Conservation (phyloP, 2,888 invertebrate species). For the Yponomeuta malinellus region DNA sequence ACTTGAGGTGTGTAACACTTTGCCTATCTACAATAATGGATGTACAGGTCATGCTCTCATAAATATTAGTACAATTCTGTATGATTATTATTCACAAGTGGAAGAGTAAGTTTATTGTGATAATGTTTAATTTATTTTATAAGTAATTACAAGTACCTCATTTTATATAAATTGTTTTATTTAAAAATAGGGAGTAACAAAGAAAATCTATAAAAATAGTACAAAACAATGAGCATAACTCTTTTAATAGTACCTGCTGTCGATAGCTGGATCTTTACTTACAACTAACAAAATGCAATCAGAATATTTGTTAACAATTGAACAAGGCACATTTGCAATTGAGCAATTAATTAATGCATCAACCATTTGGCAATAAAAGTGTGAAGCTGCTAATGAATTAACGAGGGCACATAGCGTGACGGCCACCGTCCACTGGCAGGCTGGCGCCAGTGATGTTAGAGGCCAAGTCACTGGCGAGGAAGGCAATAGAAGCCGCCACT, state of each 20-base stretch:
- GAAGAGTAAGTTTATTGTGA: slow-evolving; percentile 20
- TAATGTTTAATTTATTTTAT: slow-evolving; percentile 30
- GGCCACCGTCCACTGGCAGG: slow-evolving; percentile 95
- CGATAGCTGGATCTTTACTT: not conserved
- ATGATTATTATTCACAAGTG: not conserved
- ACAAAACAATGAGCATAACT: not conserved
- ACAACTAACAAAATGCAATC: slow-evolving; percentile 14
- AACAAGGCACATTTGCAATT: not conserved
- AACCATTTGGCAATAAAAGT: slow-evolving; percentile 12
- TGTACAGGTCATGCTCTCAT: too few relatives aligned
- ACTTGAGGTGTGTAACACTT: not conserved
- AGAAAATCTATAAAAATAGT: slow-evolving; percentile 14
- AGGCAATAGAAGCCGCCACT: slow-evolving; percentile 92
- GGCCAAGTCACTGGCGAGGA: slow-evolving; percentile 91
- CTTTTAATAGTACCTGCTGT: not conserved
- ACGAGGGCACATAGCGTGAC: slow-evolving; percentile 95
- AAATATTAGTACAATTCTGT: not conserved
- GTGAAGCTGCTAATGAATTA: slow-evolving; percentile 50
- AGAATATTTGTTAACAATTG: not conserved
- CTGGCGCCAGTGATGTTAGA: slow-evolving; percentile 94
- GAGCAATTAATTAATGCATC: slow-evolving; percentile 8
- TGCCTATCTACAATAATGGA: too few relatives aligned
- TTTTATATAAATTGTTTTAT: slow-evolving; percentile 19
- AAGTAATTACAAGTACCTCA: slow-evolving; percentile 22
- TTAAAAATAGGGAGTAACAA: slow-evolving; percentile 15